Percentiles rank a stretch among this genome's conserved stretches.
These are phyloP conservation scores for Ochlodes sylvanus DNA, from an alignment of 2,888 invertebrate species.

Conservation along the genomic window DNA sequence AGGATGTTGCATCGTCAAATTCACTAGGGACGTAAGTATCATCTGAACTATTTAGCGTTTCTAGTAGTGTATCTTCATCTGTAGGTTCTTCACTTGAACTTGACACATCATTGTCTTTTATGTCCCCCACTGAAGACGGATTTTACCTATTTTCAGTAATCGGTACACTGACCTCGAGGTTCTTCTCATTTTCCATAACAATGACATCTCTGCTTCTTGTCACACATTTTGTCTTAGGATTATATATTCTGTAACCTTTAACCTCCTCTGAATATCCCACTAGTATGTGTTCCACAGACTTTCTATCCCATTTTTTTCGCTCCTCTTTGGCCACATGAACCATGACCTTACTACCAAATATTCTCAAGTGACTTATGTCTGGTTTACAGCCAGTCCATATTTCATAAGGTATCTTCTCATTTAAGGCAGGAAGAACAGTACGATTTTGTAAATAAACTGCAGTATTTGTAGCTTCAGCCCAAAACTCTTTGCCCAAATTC, in stretches of 20 bases:
- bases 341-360: conserved; percentile 13
- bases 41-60: too few relatives aligned
- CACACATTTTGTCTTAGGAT: background rate
- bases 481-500: conserved; percentile 40
- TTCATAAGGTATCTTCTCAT: conserved; percentile 42
- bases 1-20: too few relatives aligned
- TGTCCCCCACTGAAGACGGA: too few relatives aligned
- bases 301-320: conserved; percentile 8
- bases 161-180: too few relatives aligned
- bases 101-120: too few relatives aligned
- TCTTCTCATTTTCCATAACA: background rate
- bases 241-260: conserved; percentile 14
- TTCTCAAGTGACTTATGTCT: conserved; percentile 9
- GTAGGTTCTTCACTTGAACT: too few relatives aligned
- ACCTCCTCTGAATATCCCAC: conserved; percentile 8
- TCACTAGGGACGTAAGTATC: too few relatives aligned
- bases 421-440: conserved; percentile 33
- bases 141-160: too few relatives aligned
- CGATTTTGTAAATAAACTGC: conserved; percentile 43
- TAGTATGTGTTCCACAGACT: background rate
- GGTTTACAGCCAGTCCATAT: conserved; percentile 37
- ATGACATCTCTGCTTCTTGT: conserved; percentile 15
- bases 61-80: too few relatives aligned
- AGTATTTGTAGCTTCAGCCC: conserved; percentile 43
- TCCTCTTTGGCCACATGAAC: conserved; percentile 25